Evolutionary conservation across 1,140 invertebrate species (phyloP).

Genomic region (Drosophila burlai): DNA sequence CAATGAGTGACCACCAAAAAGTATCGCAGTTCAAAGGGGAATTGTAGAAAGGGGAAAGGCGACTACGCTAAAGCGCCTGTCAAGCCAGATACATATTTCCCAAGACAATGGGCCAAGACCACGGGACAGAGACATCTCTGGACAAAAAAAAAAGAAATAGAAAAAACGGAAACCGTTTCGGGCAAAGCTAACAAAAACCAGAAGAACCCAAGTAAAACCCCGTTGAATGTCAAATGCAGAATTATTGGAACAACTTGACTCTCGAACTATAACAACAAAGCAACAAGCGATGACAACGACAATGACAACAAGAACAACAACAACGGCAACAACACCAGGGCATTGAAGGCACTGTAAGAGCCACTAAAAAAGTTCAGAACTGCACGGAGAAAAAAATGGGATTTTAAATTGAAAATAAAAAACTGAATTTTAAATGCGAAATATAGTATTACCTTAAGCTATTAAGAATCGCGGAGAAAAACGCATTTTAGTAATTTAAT

Average conservation of each 20-base stretch:
- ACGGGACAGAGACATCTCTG: constrained; percentile 59
- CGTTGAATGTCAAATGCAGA: constrained; percentile 82
- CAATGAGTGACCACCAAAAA: constrained; percentile 22
- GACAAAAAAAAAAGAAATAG: constrained; percentile 25
- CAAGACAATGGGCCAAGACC: constrained; percentile 55
- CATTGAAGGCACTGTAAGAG: constrained; percentile 22
- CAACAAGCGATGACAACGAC: constrained; percentile 64
- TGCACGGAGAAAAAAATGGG: background rate
- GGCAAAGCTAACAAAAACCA: constrained; percentile 32
- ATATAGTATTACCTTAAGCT: too few species aligned
- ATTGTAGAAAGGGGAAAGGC: constrained; percentile 31
- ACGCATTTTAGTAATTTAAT: too few species aligned
- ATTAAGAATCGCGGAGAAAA: background rate
- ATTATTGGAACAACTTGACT: constrained; percentile 81
- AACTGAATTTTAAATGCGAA: background rate
- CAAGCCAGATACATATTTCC: constrained; percentile 38
- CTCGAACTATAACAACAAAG: constrained; percentile 65
- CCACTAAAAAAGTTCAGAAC: constrained; percentile 36
- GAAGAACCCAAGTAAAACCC: constrained; percentile 45
- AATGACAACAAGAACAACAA: constrained; percentile 35
- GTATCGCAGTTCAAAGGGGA: constrained; percentile 20
- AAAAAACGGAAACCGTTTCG: constrained; percentile 48
- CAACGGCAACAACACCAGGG: constrained; percentile 23
- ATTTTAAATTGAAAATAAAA: background rate
- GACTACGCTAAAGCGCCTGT: constrained; percentile 8